These are phyloP conservation scores for Esox masquinongy DNA, from an alignment of 2,797 vertebrate genomes.

Conservation along the genomic window DNA sequence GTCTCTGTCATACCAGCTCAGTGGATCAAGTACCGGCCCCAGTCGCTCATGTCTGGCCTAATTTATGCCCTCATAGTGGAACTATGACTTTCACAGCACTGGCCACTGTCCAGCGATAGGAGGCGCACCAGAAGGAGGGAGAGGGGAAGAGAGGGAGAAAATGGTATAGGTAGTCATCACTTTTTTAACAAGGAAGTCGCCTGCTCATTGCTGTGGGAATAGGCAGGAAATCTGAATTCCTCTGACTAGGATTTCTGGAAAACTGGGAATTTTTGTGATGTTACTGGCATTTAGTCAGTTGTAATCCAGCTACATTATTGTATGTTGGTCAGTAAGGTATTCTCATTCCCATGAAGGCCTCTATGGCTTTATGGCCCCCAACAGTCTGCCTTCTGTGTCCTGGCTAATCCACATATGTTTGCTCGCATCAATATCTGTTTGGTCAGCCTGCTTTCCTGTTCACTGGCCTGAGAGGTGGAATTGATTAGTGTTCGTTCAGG, in stretches of 20 bases:
- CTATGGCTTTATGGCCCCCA: not conserved
- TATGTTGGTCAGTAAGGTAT: not conserved
- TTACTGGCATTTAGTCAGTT: not conserved
- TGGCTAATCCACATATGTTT: conserved; percentile 17
- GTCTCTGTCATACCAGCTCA: conserved; percentile 8
- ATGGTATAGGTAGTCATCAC: not conserved
- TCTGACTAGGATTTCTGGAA: not conserved
- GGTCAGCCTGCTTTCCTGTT: conserved; percentile 24
- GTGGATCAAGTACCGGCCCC: not conserved
- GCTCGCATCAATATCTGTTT: conserved; percentile 23
- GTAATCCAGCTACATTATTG: conserved; percentile 2
- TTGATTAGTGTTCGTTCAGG: conserved; percentile 25
- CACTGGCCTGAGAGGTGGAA: conserved; percentile 19
- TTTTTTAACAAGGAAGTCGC: not conserved
- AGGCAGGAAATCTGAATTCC: not conserved
- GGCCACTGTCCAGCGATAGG: conserved; percentile 5
- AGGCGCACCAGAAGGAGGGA: not conserved
- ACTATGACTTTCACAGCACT: conserved; percentile 9
- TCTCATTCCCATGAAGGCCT: conserved; percentile 2
- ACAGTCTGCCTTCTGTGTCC: not conserved
- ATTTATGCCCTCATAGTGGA: conserved; percentile 10
- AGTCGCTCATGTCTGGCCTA: not conserved
- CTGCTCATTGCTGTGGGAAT: not conserved
- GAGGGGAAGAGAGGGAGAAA: not conserved
- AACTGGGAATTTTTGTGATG: not conserved